A percentile compares a stretch with the other conserved stretches of the same genome.
Conservation (phyloP, 2,888 invertebrate species). For the Andrena marginata region DNA sequence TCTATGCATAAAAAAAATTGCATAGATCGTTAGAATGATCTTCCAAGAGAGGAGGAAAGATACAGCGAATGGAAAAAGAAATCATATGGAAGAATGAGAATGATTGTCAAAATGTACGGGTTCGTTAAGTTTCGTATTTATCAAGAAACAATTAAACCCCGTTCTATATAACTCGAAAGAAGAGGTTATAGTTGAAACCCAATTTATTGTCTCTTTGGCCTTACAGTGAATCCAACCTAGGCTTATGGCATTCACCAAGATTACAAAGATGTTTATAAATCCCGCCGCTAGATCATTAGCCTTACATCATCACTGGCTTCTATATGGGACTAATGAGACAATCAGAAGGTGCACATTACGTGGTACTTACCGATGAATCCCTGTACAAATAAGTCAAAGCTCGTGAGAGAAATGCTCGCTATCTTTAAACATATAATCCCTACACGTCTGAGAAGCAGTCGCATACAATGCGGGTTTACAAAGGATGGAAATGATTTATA, state of each 20-base stretch:
- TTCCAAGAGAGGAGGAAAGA: background rate
- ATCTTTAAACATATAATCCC: background rate
- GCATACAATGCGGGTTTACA: background rate
- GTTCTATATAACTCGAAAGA: conserved; percentile 69
- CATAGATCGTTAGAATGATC: background rate
- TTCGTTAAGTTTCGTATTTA: conserved; percentile 36
- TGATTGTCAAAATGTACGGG: conserved; percentile 65
- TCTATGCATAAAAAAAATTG: conserved; percentile 2
- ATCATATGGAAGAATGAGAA: conserved; percentile 10
- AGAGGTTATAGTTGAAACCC: conserved; percentile 62
- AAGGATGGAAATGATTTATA: background rate
- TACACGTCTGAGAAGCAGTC: background rate
- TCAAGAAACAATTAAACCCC: conserved; percentile 58
- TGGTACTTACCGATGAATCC: conserved; percentile 71
- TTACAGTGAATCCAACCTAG: conserved; percentile 82
- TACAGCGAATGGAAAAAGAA: background rate
- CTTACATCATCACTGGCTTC: conserved; percentile 84
- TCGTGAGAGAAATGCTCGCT: background rate
- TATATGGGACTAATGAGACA: conserved; percentile 67
- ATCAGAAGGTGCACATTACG: conserved; percentile 62
- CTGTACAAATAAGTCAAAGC: background rate
- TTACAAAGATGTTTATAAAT: conserved; percentile 84
- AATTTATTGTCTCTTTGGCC: conserved; percentile 84
- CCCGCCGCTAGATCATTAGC: conserved; percentile 81
- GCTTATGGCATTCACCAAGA: conserved; percentile 83